phyloP scores from a whole-genome alignment of 2,797 vertebrate species.

The Acropternis orthonyx region DNA sequence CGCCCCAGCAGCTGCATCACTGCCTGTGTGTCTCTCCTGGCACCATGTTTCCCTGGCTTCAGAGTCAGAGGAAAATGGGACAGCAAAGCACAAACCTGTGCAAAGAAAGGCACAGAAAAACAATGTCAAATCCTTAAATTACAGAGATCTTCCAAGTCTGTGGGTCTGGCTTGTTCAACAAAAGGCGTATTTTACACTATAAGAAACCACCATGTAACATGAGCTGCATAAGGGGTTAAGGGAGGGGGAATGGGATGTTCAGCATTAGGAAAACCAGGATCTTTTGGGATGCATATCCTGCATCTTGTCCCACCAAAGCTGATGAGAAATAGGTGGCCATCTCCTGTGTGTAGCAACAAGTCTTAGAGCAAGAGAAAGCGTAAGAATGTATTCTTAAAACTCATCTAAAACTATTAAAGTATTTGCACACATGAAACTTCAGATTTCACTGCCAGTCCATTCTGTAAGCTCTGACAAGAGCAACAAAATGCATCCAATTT shows the following conservation, averaged over 20 bases:
- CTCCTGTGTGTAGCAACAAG: background rate
- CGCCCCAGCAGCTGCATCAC: background rate
- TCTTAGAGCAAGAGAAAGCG: background rate
- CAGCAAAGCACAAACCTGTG: background rate
- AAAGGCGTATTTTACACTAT: background rate
- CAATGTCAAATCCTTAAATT: background rate
- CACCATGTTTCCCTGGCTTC: background rate
- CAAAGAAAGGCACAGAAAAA: background rate
- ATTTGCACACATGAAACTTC: background rate
- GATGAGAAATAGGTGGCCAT: background rate
- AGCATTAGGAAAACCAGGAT: background rate
- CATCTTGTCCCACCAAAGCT: background rate
- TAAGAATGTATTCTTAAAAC: background rate
- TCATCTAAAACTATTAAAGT: background rate
- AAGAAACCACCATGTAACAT: background rate
- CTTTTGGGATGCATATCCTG: background rate
- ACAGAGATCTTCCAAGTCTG: background rate
- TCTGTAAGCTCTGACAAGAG: background rate
- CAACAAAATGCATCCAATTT: background rate
- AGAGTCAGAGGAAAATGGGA: background rate
- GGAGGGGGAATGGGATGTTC: background rate
- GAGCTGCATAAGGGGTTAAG: fast-evolving
- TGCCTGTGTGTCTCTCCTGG: background rate
- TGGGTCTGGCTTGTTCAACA: background rate
- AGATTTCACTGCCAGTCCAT: background rate